phyloP scores from a whole-genome alignment of 2,888 invertebrate species.

The Tenthredo distinguenda region DNA sequence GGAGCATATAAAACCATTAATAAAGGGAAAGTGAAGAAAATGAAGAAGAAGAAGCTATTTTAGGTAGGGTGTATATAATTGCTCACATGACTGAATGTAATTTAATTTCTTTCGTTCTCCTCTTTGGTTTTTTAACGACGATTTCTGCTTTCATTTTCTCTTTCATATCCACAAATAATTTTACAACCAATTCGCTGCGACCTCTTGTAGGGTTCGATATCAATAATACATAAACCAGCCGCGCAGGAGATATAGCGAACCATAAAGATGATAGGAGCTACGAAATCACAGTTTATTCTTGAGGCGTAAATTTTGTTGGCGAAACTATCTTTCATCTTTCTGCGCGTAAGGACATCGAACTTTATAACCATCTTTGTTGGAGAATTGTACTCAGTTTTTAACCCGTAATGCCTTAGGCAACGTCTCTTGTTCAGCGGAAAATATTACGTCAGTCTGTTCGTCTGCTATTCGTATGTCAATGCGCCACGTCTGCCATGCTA shows the following conservation, averaged over 20 bases:
- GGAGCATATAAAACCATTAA: not conserved
- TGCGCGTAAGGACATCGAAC: slow-evolving; percentile 23
- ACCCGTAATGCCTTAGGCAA: slow-evolving; percentile 30
- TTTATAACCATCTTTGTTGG: slow-evolving; percentile 15
- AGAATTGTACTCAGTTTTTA: not conserved
- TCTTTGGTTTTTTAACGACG: not conserved
- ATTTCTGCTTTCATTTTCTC: not conserved
- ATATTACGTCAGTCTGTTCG: slow-evolving; percentile 27
- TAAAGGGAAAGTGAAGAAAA: slow-evolving; percentile 33
- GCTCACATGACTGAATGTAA: not conserved
- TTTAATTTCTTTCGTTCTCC: not conserved
- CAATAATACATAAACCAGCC: not conserved
- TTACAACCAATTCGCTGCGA: not conserved
- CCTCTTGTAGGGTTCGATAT: not conserved
- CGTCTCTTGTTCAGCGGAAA: not conserved
- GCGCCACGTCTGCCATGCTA: not conserved
- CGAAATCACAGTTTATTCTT: not conserved
- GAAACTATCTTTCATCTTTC: slow-evolving; percentile 43
- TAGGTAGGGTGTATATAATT: not conserved
- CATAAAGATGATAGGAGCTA: not conserved
- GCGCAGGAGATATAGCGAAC: not conserved
- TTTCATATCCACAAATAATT: not conserved
- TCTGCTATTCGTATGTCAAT: not conserved
- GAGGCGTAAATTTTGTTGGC: slow-evolving; percentile 8
- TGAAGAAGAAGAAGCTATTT: not conserved